Percentiles rank a stretch among this genome's conserved stretches.
These are phyloP conservation scores for Lophotis ruficrista DNA, from an alignment of 2,113 vertebrate species.

Conservation along the genomic window DNA sequence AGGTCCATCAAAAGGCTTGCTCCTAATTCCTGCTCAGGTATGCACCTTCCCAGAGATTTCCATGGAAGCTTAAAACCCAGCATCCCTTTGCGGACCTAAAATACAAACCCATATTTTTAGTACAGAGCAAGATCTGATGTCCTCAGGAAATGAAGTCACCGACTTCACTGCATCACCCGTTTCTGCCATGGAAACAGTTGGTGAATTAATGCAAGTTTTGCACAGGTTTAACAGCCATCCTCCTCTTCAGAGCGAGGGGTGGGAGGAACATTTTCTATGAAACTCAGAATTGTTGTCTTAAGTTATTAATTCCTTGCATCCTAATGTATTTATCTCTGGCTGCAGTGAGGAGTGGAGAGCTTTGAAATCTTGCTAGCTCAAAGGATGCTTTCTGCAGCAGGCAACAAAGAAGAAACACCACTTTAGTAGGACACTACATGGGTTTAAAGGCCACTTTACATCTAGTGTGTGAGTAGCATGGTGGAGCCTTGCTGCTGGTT, in stretches of 20 bases:
- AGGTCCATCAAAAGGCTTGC: neutral
- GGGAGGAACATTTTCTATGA: slow-evolving; percentile 65
- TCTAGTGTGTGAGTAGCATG: neutral
- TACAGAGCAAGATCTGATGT: slow-evolving; percentile 51
- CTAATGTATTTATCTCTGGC: slow-evolving; percentile 62
- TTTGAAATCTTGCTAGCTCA: slow-evolving; percentile 50
- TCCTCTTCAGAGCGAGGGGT: slow-evolving; percentile 46
- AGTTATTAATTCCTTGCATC: slow-evolving; percentile 62
- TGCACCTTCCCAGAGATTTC: neutral
- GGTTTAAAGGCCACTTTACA: neutral
- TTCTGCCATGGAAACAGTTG: slow-evolving; percentile 68
- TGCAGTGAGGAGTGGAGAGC: slow-evolving; percentile 23
- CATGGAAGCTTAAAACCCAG: neutral
- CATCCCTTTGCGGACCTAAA: neutral
- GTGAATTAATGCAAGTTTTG: slow-evolving; percentile 68
- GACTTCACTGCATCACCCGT: slow-evolving; percentile 45
- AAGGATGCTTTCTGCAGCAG: neutral
- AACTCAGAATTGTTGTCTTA: slow-evolving; percentile 62
- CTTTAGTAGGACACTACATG: neutral
- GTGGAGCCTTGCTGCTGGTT: neutral
- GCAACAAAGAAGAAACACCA: neutral
- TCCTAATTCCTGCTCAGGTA: neutral
- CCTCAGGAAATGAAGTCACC: slow-evolving; percentile 67
- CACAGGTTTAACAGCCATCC: slow-evolving; percentile 57
- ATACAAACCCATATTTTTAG: slow-evolving; percentile 40